A percentile compares a stretch with the other conserved stretches of the same genome.
Evolutionary conservation across 1,140 invertebrate species (phyloP).

Genomic region (Zaprionus davidi): DNA sequence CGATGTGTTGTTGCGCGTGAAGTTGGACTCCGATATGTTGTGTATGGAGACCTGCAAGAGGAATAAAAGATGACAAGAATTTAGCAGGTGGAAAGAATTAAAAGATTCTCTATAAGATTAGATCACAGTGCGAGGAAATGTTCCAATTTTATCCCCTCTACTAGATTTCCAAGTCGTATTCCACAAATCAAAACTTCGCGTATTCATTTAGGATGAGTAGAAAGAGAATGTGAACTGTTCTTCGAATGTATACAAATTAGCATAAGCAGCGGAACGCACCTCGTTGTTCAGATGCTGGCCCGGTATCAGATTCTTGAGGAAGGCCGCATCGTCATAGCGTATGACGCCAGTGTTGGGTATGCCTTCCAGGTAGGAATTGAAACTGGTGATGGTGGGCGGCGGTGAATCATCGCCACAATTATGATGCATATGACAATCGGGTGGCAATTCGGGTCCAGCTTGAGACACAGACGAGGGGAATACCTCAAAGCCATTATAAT

Average conservation of each 20-base stretch:
- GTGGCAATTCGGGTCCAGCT: conserved; percentile 18
- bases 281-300: conserved; percentile 86
- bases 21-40: conserved; percentile 86
- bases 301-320: conserved; percentile 85
- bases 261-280: conserved; percentile 55
- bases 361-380: conserved; percentile 81
- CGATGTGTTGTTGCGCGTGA: conserved; percentile 83
- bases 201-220: conserved; percentile 45
- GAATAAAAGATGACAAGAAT: neutral
- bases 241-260: conserved; percentile 25
- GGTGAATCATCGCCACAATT: conserved; percentile 81
- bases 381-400: conserved; percentile 81
- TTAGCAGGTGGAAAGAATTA: neutral
- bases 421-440: conserved; percentile 73
- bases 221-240: conserved; percentile 35
- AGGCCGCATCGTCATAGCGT: conserved; percentile 84
- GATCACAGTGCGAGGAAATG: too few species aligned
- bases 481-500: conserved; percentile 80
- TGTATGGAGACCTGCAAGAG: conserved; percentile 85
- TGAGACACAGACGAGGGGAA: conserved; percentile 44
- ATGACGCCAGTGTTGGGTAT: conserved; percentile 82
- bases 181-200: neutral
- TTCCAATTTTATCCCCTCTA: too few species aligned
- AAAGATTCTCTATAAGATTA: too few species aligned
- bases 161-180: too few species aligned